A percentile compares a stretch with the other conserved stretches of the same genome.
Conservation (phyloP, 2,888 invertebrate genomes). For the Cephalotes varians region DNA sequence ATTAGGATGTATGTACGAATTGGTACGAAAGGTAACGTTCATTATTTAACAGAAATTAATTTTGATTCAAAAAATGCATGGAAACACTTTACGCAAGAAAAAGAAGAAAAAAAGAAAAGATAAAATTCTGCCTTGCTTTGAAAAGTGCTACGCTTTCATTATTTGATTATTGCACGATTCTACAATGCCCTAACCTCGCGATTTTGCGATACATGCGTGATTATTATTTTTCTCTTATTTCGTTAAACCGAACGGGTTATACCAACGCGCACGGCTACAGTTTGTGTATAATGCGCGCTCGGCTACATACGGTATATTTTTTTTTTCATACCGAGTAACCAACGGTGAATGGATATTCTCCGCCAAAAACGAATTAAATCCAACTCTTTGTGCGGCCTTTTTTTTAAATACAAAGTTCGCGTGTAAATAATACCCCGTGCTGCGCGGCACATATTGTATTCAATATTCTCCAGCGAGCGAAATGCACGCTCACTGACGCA, state of each 20-base stretch:
- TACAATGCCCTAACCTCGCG: slow-evolving; percentile 31
- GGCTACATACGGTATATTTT: slow-evolving; percentile 46
- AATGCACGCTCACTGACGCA: slow-evolving; percentile 51
- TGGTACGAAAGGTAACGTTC: not conserved
- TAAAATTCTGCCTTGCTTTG: not conserved
- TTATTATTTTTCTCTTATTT: slow-evolving; percentile 55
- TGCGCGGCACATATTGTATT: slow-evolving; percentile 71
- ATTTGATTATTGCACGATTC: slow-evolving; percentile 32
- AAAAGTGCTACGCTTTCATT: slow-evolving; percentile 6
- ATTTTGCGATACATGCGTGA: slow-evolving; percentile 40
- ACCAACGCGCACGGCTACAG: slow-evolving; percentile 29
- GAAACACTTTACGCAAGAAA: not conserved
- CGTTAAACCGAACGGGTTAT: slow-evolving; percentile 4
- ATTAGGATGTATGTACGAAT: not conserved
- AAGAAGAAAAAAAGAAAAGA: not conserved
- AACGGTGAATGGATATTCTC: slow-evolving; percentile 67
- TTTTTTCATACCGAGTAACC: slow-evolving; percentile 47
- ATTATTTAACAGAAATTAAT: slow-evolving; percentile 10
- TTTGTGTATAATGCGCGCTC: slow-evolving; percentile 61
- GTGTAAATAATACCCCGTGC: slow-evolving; percentile 73
- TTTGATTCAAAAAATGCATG: not conserved
- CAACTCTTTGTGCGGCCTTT: slow-evolving; percentile 72
- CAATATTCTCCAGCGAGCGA: slow-evolving; percentile 65
- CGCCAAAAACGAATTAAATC: slow-evolving; percentile 73
- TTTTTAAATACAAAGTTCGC: slow-evolving; percentile 65